Base-by-base conservation (phyloP, 2,113 vertebrate species). In the Antennarius striatus region DNA sequence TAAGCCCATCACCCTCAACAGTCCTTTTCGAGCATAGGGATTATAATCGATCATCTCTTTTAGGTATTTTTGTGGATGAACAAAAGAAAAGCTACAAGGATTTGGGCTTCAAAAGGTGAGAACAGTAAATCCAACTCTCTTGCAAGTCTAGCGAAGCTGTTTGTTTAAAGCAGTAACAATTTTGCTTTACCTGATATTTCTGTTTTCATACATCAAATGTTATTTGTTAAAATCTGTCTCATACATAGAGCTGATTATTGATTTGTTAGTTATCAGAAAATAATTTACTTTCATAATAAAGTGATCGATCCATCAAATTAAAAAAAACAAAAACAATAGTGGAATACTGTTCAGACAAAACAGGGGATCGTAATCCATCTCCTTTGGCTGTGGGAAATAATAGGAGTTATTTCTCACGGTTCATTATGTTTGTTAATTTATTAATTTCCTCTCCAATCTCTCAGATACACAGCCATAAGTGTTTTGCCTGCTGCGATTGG, bases 91-190 rank as follows among this genome's bases (percentile, higher is more conserved):
- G 82, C 71, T 95, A 95, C 86, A 93, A 90, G 63, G 93, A 94
- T 68, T 83, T 95, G 54, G 92, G 92, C 52, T 95, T 95, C 62
- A 95, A 93, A 90, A 90, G 93, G 93, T 94, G 47, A 88, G 89
- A 54, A 0, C 3, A 55, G 13, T 15, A 47, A 53, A 55, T 56
- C 56, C 1, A 4, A 17, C 1, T 52, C 15, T 10, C 13, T 12
- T 43, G 16, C 6, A 16, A 49, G 3, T 43, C 10, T 12, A 43
- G 42, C 2, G 32, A 36, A 36, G 32, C 32, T 36, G 32, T 36
- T 43, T 43, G 42, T 43, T 43, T 43, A 11, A 8, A 43, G 11
- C 42, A 43, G 32, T 36, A 3, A 36, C 32, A 7, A 22, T 22
- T 22, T 22, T 22, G 22, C 22, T 22, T 22, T 1, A 22, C 22